phyloP scores from a whole-genome alignment of 2,888 invertebrate species.

The Thysanoteuthis rhombus region DNA sequence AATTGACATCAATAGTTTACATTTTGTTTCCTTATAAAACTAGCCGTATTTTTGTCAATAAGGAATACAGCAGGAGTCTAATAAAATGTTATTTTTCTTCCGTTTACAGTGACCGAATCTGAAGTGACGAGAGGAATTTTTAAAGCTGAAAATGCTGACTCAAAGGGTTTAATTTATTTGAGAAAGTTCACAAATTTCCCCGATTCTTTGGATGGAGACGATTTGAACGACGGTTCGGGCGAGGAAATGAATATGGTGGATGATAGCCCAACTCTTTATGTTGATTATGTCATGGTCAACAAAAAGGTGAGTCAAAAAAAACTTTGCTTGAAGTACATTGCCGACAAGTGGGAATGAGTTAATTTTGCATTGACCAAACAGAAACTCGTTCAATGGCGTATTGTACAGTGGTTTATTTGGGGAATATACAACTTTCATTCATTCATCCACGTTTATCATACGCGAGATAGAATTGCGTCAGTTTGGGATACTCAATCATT shows the following conservation, averaged over 20 bases:
- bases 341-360: no score
- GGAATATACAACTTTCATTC: no score
- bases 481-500: no score
- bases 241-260: conserved; percentile 39
- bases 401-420: no score
- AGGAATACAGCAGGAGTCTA: background rate
- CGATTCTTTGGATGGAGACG: conserved; percentile 27
- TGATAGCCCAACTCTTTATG: conserved; percentile 46
- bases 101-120: conserved; percentile 58
- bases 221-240: background rate
- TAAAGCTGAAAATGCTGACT: conserved; percentile 41
- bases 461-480: no score
- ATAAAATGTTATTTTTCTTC: background rate
- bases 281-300: conserved; percentile 44
- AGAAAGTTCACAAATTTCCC: conserved; percentile 46
- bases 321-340: no score
- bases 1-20: no score
- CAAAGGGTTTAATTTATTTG: conserved; percentile 50
- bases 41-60: no score
- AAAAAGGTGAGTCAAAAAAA: conserved; percentile 44
- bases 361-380: no score
- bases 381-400: no score
- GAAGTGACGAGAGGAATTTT: conserved; percentile 58
- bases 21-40: no score
- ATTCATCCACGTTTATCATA: no score